These are phyloP conservation scores for Nipponia nippon DNA, from an alignment of 2,113 vertebrate genomes.

Conservation along the genomic window DNA sequence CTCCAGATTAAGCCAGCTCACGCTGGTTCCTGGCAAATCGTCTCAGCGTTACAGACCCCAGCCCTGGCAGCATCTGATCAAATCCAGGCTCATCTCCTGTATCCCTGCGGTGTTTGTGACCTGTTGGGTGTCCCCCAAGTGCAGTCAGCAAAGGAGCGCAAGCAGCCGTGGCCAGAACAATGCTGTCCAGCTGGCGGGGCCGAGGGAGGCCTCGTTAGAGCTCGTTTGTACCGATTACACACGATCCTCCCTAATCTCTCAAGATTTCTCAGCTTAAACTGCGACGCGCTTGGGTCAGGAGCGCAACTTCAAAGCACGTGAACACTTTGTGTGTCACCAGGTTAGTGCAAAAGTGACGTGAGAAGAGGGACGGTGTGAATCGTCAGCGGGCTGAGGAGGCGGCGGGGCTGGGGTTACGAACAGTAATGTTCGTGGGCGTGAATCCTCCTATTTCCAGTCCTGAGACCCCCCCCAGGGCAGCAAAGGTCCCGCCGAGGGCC, in stretches of 20 bases:
- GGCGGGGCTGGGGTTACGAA: not conserved
- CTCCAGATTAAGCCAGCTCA: not conserved
- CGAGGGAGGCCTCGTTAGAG: not conserved
- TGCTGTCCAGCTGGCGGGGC: not conserved
- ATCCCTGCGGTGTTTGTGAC: not conserved
- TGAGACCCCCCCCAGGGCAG: not conserved
- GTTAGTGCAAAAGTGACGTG: not conserved
- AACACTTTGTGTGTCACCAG: not conserved
- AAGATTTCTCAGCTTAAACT: not conserved
- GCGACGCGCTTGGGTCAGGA: not conserved
- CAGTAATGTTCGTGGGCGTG: not conserved
- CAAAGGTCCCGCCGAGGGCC: not conserved
- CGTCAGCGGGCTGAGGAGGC: fast-evolving
- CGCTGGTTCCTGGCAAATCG: not conserved
- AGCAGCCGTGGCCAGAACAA: not conserved
- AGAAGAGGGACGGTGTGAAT: not conserved
- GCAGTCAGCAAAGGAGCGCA: not conserved
- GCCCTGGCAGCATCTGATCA: not conserved
- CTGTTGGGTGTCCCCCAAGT: not conserved
- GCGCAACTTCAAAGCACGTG: not conserved
- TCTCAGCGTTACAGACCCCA: not conserved
- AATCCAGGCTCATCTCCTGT: not conserved
- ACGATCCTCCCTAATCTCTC: not conserved
- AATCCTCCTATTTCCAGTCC: not conserved
- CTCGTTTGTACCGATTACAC: slow-evolving; percentile 9